A percentile compares a stretch with the other conserved stretches of the same genome.
These are phyloP conservation scores for Eleutherodactylus coqui DNA, from an alignment of 2,797 vertebrate species.

Conservation along the genomic window DNA sequence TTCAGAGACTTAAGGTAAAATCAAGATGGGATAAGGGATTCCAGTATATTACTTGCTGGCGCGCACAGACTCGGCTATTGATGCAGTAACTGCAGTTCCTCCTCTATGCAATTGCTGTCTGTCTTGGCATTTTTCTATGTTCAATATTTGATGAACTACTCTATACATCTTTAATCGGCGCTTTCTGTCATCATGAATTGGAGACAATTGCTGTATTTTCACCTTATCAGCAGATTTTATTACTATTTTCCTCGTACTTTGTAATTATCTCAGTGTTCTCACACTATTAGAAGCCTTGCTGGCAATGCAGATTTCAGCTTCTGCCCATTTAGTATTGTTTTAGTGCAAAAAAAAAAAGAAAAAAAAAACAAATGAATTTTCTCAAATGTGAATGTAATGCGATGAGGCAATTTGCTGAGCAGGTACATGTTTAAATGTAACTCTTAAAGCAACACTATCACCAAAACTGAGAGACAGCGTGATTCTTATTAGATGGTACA, in stretches of 20 bases:
- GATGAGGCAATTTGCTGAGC: neutral
- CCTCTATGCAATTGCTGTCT: neutral
- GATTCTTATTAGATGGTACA: neutral
- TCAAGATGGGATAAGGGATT: neutral
- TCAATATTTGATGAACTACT: constrained; percentile 30
- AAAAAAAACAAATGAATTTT: constrained; percentile 21
- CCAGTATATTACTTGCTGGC: neutral
- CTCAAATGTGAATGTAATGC: constrained; percentile 20
- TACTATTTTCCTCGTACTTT: constrained; percentile 50
- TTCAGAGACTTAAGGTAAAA: neutral
- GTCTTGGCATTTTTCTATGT: neutral
- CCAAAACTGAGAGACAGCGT: neutral
- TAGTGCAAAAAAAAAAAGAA: neutral
- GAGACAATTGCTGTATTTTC: constrained; percentile 54
- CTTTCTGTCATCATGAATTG: constrained; percentile 44
- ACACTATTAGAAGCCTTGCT: constrained; percentile 26
- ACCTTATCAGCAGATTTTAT: constrained; percentile 50
- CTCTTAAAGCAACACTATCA: constrained; percentile 1
- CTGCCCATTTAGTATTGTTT: neutral
- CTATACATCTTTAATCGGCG: constrained; percentile 36
- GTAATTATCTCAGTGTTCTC: constrained; percentile 47
- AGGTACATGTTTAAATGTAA: neutral
- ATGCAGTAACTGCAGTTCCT: neutral
- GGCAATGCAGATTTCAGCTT: constrained; percentile 39
- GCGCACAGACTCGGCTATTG: neutral